These are phyloP conservation scores for Branchipolynoe longqiensis DNA, from an alignment of 2,888 invertebrate species.

Conservation along the genomic window DNA sequence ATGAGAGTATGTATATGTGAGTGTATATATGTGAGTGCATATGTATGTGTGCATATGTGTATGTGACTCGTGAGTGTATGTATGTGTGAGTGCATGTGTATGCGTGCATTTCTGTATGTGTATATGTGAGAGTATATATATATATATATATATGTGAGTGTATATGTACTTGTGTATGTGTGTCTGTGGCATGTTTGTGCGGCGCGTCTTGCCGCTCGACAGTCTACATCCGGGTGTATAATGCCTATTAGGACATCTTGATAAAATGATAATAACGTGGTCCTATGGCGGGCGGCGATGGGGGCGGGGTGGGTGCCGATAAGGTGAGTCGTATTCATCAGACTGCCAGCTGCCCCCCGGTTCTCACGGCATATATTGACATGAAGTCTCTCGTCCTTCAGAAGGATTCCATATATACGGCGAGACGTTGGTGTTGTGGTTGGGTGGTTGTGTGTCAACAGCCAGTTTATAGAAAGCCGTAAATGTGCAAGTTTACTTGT, in stretches of 20 bases:
- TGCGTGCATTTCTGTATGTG: background rate
- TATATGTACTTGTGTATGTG: background rate
- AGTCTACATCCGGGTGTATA: no score
- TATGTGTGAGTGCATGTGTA: background rate
- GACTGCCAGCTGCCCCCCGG: no score
- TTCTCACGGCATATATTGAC: no score
- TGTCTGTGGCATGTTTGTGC: background rate
- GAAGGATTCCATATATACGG: no score
- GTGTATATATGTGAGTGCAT: background rate
- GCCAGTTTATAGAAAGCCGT: background rate
- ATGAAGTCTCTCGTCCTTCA: no score
- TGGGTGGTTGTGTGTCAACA: no score
- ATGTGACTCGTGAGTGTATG: background rate
- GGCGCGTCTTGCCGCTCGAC: no score
- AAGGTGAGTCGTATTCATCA: no score
- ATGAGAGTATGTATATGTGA: background rate
- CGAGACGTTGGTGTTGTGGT: no score
- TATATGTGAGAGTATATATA: background rate
- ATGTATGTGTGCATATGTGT: background rate
- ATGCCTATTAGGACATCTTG: conserved; percentile 7
- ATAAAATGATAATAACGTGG: conserved; percentile 22
- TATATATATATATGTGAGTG: background rate
- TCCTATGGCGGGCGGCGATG: conserved; percentile 1
- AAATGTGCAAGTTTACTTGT: background rate
- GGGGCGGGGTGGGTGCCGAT: background rate